phyloP scores from a whole-genome alignment of 2,797 vertebrate genomes.

The Danio tinwini region DNA sequence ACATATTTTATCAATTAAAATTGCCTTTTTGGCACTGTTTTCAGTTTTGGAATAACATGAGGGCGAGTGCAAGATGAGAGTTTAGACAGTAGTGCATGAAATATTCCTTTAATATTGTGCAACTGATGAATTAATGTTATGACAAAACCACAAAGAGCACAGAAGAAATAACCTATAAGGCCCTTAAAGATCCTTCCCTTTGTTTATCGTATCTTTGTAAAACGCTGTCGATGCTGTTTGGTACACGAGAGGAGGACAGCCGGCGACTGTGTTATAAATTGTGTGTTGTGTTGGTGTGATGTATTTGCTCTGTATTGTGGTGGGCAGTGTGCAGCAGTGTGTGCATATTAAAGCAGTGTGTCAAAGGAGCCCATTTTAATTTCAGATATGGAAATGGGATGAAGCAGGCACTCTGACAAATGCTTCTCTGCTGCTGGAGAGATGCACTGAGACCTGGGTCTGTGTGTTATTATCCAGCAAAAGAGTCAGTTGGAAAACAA shows the following conservation, averaged over 20 bases:
- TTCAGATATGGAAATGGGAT: conserved; percentile 59
- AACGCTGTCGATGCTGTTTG: not conserved
- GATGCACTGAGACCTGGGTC: not conserved
- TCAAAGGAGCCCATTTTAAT: conserved; percentile 59
- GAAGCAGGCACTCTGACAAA: conserved; percentile 19
- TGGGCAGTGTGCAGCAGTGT: conserved; percentile 19
- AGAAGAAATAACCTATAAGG: not conserved
- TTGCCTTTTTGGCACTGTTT: not conserved
- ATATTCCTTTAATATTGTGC: not conserved
- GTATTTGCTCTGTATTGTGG: conserved; percentile 41
- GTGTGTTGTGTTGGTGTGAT: conserved; percentile 22
- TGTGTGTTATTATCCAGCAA: not conserved
- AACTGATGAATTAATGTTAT: not conserved
- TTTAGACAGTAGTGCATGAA: not conserved
- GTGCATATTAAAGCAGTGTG: conserved; percentile 51
- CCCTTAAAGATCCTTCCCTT: not conserved
- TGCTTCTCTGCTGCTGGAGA: conserved; percentile 15
- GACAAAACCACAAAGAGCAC: not conserved
- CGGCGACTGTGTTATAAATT: conserved; percentile 39
- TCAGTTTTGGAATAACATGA: not conserved
- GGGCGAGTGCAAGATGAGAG: not conserved
- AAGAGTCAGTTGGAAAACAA: conserved; percentile 2
- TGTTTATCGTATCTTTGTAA: conserved; percentile 3
- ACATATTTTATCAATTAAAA: not conserved
- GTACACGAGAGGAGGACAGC: conserved; percentile 50